Evolutionary conservation across 2,888 invertebrate genomes (phyloP), one percentile per base, ranked within the genome.

Genomic region (Acleris cristana): DNA sequence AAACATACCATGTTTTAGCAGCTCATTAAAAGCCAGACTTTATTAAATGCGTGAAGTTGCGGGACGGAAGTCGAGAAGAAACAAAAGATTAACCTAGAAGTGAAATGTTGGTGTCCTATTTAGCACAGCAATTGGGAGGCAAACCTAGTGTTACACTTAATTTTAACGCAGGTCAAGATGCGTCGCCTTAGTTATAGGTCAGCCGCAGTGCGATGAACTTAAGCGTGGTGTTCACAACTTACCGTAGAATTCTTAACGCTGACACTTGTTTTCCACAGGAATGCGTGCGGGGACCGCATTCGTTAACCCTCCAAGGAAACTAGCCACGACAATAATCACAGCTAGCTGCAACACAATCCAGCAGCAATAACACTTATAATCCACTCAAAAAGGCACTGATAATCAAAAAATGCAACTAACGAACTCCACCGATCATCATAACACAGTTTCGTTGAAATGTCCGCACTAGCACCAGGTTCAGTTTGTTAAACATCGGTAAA

Each of bases 251-350:
- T 82, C 87, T 92, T 90, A 90, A 83, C 89, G 89, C 89, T 86
- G 88, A 87, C 91, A 90, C 90, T 91, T 89, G 90, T 88, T 85
- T 89, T 86, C 90, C 88, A 85, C 83, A 84, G 91, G 91, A 91
- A 92, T 90, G 91, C 89, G 88, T 89, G 88, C 88, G 88, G 86
- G 85, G 88, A 86, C 86, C 88, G 87, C 92, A 91, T 88, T 89
- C 87, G 88, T 89, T 89, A 91, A 87, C 90, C 89, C 89, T 89
- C 89, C 91, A 85, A 85, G 87, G 88, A 90, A 92, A 91, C 91
- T 89, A 87, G 92, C 89, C 88, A 88, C 89, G 90, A 89, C 90
- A 90, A 92, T 92, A 92, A 91, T 92, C 91, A 92, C 92, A 91
- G 89, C 86, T 88, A 59, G 55, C 26, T 56, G 52, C 64, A 68